Base-by-base conservation (phyloP, 1,140 invertebrate genomes). In the Achroia grisella region DNA sequence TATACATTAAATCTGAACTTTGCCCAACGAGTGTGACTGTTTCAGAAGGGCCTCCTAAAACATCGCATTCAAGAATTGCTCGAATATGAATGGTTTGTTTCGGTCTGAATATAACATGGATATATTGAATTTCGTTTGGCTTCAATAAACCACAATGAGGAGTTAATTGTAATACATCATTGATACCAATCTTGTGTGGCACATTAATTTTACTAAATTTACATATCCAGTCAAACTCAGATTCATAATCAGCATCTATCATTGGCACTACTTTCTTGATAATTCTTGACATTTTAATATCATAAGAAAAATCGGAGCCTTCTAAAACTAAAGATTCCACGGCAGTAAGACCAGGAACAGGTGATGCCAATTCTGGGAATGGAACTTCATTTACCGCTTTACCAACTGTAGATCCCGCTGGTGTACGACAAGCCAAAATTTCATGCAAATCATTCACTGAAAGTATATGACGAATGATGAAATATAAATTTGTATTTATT, bases 41-140 rank as follows among this genome's bases (percentile, higher is more conserved):
- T 65, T 83, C 79, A 4, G 71, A 28, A 15, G 81, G 79, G 4
- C 79, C 81, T 34, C 78, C 81, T 23, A 85, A 51, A 10, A 83
- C 74, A 51, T 80, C 64, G 54, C 81, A 85, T 56, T 85, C 81
- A 9, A 85, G 55, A 29, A 56, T 43, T 32, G 74, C 79, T 33
- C 66, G 53, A 1, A 80, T 57, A 47, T 62, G 71, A 13, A 78
- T 70, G 55, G 81, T 71, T 10, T 11, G 15, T 37, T 53, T 64
- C 27, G 79, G 77, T 39, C 44, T 68, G 35, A 85, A 85, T 34
- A 80, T 72, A 0, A 85, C 58, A 48, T 85, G 65, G 23, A 83
- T 50, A 43, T 71, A 62, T 54, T 81, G 71, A 40, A 63, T 52
- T 56, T 81, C 77, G 55, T 68, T 66, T 8, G 77, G 75, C 44